phyloP scores from a whole-genome alignment of 2,888 invertebrate genomes.

The Psylliodes chrysocephalus region DNA sequence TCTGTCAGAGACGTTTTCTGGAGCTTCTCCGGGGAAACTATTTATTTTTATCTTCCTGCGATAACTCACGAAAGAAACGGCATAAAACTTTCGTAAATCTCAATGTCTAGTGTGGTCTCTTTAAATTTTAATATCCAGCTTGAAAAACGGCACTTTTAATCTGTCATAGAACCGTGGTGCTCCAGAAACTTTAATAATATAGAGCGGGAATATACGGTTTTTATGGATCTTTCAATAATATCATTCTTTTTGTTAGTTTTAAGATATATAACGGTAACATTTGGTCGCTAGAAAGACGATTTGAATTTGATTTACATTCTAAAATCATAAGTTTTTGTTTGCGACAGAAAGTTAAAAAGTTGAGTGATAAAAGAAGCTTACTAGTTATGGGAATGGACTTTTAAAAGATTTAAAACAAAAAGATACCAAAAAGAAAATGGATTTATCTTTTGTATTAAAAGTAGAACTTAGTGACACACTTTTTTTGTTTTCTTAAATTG shows the following conservation, averaged over 20 bases:
- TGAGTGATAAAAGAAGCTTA: background rate
- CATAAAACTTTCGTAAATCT: conserved; percentile 43
- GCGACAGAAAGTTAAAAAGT: background rate
- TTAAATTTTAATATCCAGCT: conserved; percentile 49
- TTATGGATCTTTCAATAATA: conserved; percentile 37
- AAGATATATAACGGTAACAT: conserved; percentile 19
- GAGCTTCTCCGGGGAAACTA: conserved; percentile 18
- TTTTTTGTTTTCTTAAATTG: too few relatives aligned
- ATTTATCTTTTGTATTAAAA: too few relatives aligned
- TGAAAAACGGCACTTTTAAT: conserved; percentile 51
- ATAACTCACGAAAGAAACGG: conserved; percentile 38
- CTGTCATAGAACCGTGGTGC: conserved; percentile 39
- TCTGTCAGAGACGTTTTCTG: conserved; percentile 25
- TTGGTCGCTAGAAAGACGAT: conserved; percentile 7
- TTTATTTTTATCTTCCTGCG: conserved; percentile 37
- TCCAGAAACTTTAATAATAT: conserved; percentile 40
- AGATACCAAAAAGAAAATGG: too few relatives aligned
- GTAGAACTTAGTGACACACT: too few relatives aligned
- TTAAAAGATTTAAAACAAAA: background rate
- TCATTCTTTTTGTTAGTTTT: conserved; percentile 23
- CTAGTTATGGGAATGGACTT: background rate
- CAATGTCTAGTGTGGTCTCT: conserved; percentile 39
- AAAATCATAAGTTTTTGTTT: conserved; percentile 13
- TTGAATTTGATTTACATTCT: conserved; percentile 18
- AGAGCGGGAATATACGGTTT: conserved; percentile 33